Evolutionary conservation across 2,113 vertebrate species (phyloP).

Genomic region (Salminus brasiliensis): DNA sequence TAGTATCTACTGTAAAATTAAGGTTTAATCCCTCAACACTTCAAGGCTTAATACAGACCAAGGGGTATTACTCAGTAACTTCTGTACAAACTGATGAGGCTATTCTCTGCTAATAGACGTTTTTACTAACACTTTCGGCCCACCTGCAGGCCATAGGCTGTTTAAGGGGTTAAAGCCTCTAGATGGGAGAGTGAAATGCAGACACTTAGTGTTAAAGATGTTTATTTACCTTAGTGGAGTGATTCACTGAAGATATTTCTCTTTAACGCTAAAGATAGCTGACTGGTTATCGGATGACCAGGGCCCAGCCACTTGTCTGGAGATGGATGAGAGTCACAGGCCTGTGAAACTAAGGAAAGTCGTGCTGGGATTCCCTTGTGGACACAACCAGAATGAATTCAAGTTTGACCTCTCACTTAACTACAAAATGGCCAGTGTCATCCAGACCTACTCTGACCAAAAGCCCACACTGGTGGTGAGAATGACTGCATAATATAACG

Average conservation of each 20-base stretch:
- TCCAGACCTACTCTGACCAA: slow-evolving; percentile 92
- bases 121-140: no score
- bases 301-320: slow-evolving; percentile 83
- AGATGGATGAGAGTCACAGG: slow-evolving; percentile 92
- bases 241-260: not conserved
- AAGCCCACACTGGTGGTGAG: slow-evolving; percentile 93
- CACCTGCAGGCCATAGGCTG: no score
- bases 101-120: no score
- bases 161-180: no score
- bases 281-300: slow-evolving; percentile 91
- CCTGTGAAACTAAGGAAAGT: slow-evolving; percentile 95
- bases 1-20: no score
- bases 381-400: slow-evolving; percentile 88
- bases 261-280: slow-evolving; percentile 80
- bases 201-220: no score
- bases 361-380: slow-evolving; percentile 92
- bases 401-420: slow-evolving; percentile 96
- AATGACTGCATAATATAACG: not conserved
- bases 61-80: no score
- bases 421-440: slow-evolving; percentile 91
- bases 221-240: not conserved
- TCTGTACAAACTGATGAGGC: no score
- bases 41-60: no score
- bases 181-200: no score
- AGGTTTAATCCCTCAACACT: no score